These are phyloP conservation scores for Struthio camelus DNA, from an alignment of 2,113 vertebrate genomes.

Conservation along the genomic window DNA sequence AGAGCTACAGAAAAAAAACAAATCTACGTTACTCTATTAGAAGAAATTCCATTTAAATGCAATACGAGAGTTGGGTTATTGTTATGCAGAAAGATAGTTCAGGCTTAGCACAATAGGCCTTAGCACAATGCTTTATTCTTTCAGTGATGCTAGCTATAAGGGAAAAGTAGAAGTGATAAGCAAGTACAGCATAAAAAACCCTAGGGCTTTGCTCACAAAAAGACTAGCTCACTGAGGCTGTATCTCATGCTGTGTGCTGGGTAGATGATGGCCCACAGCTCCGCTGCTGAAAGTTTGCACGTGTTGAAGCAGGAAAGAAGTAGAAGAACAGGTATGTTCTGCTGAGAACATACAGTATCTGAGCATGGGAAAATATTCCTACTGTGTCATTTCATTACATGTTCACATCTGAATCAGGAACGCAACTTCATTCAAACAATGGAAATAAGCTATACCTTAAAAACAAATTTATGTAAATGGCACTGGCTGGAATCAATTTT, in stretches of 20 bases:
- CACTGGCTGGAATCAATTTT: slow-evolving; percentile 17
- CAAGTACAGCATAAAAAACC: slow-evolving; percentile 67
- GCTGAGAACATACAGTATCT: slow-evolving; percentile 48
- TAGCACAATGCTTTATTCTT: slow-evolving; percentile 69
- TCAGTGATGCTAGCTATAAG: slow-evolving; percentile 63
- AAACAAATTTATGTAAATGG: slow-evolving; percentile 13
- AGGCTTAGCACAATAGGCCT: slow-evolving; percentile 67
- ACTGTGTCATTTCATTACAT: slow-evolving; percentile 28
- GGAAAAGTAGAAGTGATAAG: slow-evolving; percentile 64
- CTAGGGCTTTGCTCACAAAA: slow-evolving; percentile 49
- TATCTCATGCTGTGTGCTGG: slow-evolving; percentile 69
- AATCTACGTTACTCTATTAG: slow-evolving; percentile 12
- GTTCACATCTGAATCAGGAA: slow-evolving; percentile 45
- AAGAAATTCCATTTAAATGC: slow-evolving; percentile 56
- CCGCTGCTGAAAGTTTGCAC: slow-evolving; percentile 40
- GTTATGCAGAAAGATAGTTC: slow-evolving; percentile 69
- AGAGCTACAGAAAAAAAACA: neutral
- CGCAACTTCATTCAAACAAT: slow-evolving; percentile 33
- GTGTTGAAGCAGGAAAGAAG: slow-evolving; percentile 55
- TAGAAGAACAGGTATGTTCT: no score
- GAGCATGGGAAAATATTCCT: slow-evolving; percentile 47
- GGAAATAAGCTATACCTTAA: slow-evolving; percentile 41
- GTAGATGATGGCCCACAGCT: slow-evolving; percentile 56
- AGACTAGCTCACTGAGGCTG: slow-evolving; percentile 56
- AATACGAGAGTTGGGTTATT: slow-evolving; percentile 60